Percentiles rank a stretch among this genome's conserved stretches.
Conservation (phyloP, 2,888 invertebrate species). For the Blastobasis lacticolella region DNA sequence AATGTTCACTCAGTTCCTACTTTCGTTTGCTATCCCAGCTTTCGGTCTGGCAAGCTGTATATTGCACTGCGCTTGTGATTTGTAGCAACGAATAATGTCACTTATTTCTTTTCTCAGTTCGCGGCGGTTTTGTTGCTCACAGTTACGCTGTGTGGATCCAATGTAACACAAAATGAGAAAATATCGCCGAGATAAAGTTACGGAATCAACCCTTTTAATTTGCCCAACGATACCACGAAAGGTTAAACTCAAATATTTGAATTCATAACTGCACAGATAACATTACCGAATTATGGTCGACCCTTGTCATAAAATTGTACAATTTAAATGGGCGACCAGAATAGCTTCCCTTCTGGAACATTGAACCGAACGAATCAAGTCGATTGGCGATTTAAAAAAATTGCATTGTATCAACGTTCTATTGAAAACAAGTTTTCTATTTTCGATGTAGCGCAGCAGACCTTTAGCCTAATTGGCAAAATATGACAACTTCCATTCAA, state of each 20-base stretch:
- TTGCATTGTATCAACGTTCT: slow-evolving; percentile 48
- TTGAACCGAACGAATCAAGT: slow-evolving; percentile 36
- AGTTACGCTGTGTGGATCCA: slow-evolving; percentile 1
- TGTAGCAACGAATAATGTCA: slow-evolving; percentile 10
- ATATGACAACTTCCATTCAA: slow-evolving; percentile 29
- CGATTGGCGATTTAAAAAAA: slow-evolving; percentile 59
- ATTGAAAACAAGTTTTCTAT: slow-evolving; percentile 38
- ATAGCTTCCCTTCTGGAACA: slow-evolving; percentile 39
- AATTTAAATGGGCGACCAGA: slow-evolving; percentile 39
- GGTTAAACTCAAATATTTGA: neutral
- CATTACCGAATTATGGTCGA: slow-evolving; percentile 25
- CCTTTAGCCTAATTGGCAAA: slow-evolving; percentile 34
- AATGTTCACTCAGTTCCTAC: neutral
- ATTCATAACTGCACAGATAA: slow-evolving; percentile 4
- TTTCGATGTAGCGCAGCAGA: slow-evolving; percentile 30
- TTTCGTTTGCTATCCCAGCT: slow-evolving; percentile 5
- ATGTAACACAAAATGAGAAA: slow-evolving; percentile 3
- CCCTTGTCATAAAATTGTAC: slow-evolving; percentile 47
- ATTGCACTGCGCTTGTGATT: slow-evolving; percentile 8
- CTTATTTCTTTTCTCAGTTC: slow-evolving; percentile 6
- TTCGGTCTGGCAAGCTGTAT: slow-evolving; percentile 5
- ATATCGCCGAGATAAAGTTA: neutral
- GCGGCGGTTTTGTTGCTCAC: slow-evolving; percentile 1
- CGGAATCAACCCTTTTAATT: neutral
- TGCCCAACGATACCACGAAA: neutral